Percentiles rank a stretch among this genome's conserved stretches.
Evolutionary conservation across 2,888 invertebrate genomes (phyloP).

Genomic region (Pachydiplax longipennis): DNA sequence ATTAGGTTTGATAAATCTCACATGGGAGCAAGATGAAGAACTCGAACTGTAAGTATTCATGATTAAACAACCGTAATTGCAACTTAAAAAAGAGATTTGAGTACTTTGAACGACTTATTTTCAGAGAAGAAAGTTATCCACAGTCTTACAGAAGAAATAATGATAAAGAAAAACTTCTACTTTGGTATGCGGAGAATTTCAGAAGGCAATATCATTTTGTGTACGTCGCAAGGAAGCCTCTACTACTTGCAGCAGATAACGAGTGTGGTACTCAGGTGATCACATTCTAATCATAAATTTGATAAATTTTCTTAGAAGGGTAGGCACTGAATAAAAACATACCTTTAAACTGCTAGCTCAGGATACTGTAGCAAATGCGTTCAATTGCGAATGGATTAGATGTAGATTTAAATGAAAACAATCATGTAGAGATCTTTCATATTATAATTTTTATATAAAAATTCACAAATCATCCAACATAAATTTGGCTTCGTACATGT

Average conservation of each 20-base stretch:
- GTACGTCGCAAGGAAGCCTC: constrained; percentile 69
- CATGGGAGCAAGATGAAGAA: not conserved
- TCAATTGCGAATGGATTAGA: not conserved
- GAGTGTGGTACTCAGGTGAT: constrained; percentile 79
- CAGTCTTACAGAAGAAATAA: constrained; percentile 70
- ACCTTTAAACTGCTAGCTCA: not conserved
- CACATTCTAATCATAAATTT: not conserved
- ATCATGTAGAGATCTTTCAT: not conserved
- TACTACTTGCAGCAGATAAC: constrained; percentile 76
- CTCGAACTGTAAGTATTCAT: not conserved
- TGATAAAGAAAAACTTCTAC: constrained; percentile 73
- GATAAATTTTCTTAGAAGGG: too few species aligned
- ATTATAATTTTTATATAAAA: constrained; percentile 19
- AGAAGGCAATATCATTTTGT: constrained; percentile 71
- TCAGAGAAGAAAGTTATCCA: constrained; percentile 57
- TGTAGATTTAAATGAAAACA: not conserved
- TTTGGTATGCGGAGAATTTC: constrained; percentile 81
- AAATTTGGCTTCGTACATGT: constrained; percentile 40
- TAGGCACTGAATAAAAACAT: too few species aligned
- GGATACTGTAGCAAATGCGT: not conserved
- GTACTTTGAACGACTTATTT: not conserved
- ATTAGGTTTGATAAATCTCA: constrained; percentile 64
- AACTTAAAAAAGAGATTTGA: not conserved
- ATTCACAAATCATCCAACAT: constrained; percentile 44
- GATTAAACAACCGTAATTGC: not conserved